Base-by-base conservation (phyloP, 1,140 invertebrate species). In the Stegodyphus dumicola region DNA sequence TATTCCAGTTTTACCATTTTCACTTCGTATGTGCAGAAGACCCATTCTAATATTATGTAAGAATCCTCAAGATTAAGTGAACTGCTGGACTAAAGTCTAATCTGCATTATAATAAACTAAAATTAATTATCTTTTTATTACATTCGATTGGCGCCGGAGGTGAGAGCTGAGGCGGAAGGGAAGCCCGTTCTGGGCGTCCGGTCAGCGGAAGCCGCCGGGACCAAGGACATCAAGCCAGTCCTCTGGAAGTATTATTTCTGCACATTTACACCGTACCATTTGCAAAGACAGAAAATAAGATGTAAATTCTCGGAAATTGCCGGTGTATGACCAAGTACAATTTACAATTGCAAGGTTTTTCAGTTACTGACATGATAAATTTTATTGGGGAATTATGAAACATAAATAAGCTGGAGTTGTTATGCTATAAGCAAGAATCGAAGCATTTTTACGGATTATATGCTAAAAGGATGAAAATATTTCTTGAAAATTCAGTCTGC, bases 191-290 rank as follows among this genome's bases (percentile, higher is more conserved):
- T 75, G 5, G 52, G 18, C 18, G 53, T 75, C 73, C 73, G 73
- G 73, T 75, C 73, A 60, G 52, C 73, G 73, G 73, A 75, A 75
- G 52, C 52, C 53, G 73, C 52, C 53, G 33, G 33, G 52, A 17
- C 73, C 73, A 75, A 75, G 73, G 73, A 75, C 73, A 51, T 54
- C 73, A 51, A 51, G 73, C 18, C 53, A 54, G 33, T 54, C 53
- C 52, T 56, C 56, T 17, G 73, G 73, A 75, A 33, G 33, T 33
- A 75, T 54, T 75, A 17, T n/a, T 10, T 64, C n/a, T 11, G 60
- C 60, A n/a, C 60, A 64, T 64, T 64, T 64, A 64, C 60, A 64
- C n/a, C n/a, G 10, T 64, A 10, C n/a, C 60, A 64, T 64, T 11
- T 64, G n/a, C 60, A 11, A n/a, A n/a, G 10, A 4, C 60, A 64